Evolutionary conservation across 2,797 vertebrate species (phyloP), one percentile per base, ranked within the genome.

Genomic region (Ptychobarbus kaznakovi): DNA sequence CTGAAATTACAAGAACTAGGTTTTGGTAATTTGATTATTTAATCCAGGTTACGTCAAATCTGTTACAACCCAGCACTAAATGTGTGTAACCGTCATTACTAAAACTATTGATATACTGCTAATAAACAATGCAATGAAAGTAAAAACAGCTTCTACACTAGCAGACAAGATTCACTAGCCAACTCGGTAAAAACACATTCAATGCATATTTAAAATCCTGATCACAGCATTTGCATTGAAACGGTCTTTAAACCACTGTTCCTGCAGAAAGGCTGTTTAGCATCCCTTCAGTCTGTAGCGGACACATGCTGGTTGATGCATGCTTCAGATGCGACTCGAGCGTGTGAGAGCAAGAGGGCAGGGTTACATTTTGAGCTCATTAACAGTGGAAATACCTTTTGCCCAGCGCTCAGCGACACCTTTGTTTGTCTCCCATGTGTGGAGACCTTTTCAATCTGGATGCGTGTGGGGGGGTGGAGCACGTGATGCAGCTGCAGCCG

Each of bases 331-430:
- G 80, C 22, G 32, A 32, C 32, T 3, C 32, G 38, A 56, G 75
- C 81, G 88, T 92, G 94, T 94, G 92, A 91, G 92, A 94, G 92
- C 91, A 92, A 92, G 92, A 92, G 90, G 91, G 89, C 73, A 42
- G 80, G 32, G 35, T 65, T 51, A 3, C 18, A 5, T 58, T 70
- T 82, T 75, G 80, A 77, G 83, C 94, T 95, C 94, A 95, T 96
- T 96, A 95, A 95, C 95, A 93, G 92, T 91, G 83, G 88, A 93
- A 90, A 91, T 94, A 93, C 90, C 91, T 87, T 86, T 93, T 92
- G 90, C 87, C 90, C 82, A 91, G 91, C 83, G 87, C 89, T 89
- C 90, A 90, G 92, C 86, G 90, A 91, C 94, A 94, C 94, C 93
- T 95, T 94, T 56, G 58, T 86, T 80, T 74, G 51, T 86, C 81